phyloP scores from a whole-genome alignment of 1,140 invertebrate genomes.

The Rhopalosiphum maidis region DNA sequence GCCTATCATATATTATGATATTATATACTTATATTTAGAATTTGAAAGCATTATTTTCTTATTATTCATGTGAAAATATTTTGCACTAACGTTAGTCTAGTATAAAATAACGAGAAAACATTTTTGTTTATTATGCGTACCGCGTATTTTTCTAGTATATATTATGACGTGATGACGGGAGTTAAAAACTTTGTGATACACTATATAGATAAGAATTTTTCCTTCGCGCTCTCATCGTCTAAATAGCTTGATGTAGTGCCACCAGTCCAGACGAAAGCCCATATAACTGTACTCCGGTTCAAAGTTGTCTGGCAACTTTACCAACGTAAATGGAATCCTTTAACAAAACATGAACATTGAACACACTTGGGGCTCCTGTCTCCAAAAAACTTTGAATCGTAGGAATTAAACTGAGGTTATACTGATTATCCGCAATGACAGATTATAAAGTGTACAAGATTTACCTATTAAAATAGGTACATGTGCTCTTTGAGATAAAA shows the following conservation, averaged over 20 bases:
- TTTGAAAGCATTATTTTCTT: not conserved
- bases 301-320: conserved; percentile 34
- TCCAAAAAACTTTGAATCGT: not conserved
- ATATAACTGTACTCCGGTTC: conserved; percentile 10
- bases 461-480: not conserved
- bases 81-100: not conserved
- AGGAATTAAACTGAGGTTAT: not conserved
- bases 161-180: conserved; percentile 32
- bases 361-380: not conserved
- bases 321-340: conserved; percentile 26
- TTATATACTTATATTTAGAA: not conserved
- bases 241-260: conserved; percentile 24
- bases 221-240: not conserved
- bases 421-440: not conserved
- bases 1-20: not conserved
- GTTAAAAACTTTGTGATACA: conserved; percentile 35
- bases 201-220: conserved; percentile 27
- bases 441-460: not conserved
- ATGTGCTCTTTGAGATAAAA: not conserved
- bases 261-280: conserved; percentile 6
- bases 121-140: conserved; percentile 28
- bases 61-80: conserved; percentile 18
- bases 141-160: conserved; percentile 43
- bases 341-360: not conserved
- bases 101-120: conserved; percentile 27